Evolutionary conservation across 1,140 invertebrate genomes (phyloP), one percentile per base, ranked within the genome.

Genomic region (Caligus rogercresseyi): DNA sequence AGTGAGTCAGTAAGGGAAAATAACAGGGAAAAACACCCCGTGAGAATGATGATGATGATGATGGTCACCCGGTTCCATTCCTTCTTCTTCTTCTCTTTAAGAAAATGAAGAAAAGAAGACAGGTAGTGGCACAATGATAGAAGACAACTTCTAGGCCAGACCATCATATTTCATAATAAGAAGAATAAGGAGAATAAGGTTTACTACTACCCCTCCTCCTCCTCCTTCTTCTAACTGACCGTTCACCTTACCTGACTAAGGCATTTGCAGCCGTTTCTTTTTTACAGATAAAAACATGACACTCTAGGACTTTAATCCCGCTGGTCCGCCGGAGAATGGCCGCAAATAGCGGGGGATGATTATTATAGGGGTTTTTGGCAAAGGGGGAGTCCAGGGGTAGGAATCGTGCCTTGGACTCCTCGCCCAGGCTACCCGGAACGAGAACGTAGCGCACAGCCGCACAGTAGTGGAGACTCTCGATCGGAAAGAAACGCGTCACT

Each of bases 281-380:
- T 69, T 92, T 93, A 74, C 93, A 97, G 68, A 99, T 91, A 74
- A 98, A 99, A 23, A 91, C 91, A 76, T 98, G 94, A 78, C 95
- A 99, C 76, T 99, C 95, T 13, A 98, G 78, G 15, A 98, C 91
- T 76, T 97, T 98, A 67, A 97, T 94, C n/a, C 95, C 94, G 7
- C 87, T 88, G 1, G 92, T 96, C 51, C 94, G 79, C 25, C 94
- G 79, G 52, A 97, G 76, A 54, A 98, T 96, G 62, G 91, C 91
- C 25, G 94, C 91, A 75, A 98, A 99, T 52, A 99, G 80, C 7
- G 95, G 94, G 43, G 95, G 95, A 72, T 93, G 87, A 58, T 83
- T 82, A 52, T 80, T 78, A 66, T 83, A 89, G 20, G 86, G 90
- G 61, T 84, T 84, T 51, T 89, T 78, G 0, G 90, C 89, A 73